Percentiles rank a stretch among this genome's conserved stretches.
phyloP scores from a whole-genome alignment of 2,888 invertebrate species.

The Frankliniella intonsa region DNA sequence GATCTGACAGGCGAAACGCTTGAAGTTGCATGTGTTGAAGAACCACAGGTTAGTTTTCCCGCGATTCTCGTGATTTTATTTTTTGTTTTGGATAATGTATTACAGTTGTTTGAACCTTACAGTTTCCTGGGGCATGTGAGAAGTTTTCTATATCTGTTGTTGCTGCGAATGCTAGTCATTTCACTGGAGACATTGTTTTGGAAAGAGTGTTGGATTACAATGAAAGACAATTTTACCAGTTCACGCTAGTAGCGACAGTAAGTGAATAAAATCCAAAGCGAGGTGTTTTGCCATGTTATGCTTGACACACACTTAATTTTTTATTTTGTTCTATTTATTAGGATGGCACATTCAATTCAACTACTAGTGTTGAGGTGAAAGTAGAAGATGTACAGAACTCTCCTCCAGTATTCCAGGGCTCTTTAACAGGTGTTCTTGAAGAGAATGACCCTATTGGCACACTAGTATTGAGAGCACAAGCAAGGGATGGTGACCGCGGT shows the following conservation, averaged over 20 bases:
- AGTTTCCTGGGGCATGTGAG: slow-evolving; percentile 67
- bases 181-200: slow-evolving; percentile 66
- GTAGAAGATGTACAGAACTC: slow-evolving; percentile 83
- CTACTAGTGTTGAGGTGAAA: slow-evolving; percentile 69
- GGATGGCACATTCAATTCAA: slow-evolving; percentile 74
- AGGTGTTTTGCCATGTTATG: slow-evolving; percentile 7
- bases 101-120: slow-evolving; percentile 41
- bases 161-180: slow-evolving; percentile 57
- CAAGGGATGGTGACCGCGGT: slow-evolving; percentile 79
- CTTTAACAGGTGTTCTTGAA: slow-evolving; percentile 69
- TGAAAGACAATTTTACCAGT: slow-evolving; percentile 69
- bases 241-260: slow-evolving; percentile 71
- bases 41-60: slow-evolving; percentile 47
- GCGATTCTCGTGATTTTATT: neutral
- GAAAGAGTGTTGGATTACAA: slow-evolving; percentile 69
- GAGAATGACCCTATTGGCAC: slow-evolving; percentile 83
- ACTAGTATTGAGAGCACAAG: slow-evolving; percentile 70
- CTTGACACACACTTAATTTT: slow-evolving; percentile 9
- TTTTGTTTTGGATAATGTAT: slow-evolving; percentile 27
- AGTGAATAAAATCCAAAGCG: slow-evolving; percentile 44
- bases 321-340: slow-evolving; percentile 44
- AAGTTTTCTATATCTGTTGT: slow-evolving; percentile 67
- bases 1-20: slow-evolving; percentile 77
- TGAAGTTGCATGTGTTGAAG: slow-evolving; percentile 62
- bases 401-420: slow-evolving; percentile 77